phyloP scores from a whole-genome alignment of 2,113 vertebrate species.

The Chelonoidis abingdonii region DNA sequence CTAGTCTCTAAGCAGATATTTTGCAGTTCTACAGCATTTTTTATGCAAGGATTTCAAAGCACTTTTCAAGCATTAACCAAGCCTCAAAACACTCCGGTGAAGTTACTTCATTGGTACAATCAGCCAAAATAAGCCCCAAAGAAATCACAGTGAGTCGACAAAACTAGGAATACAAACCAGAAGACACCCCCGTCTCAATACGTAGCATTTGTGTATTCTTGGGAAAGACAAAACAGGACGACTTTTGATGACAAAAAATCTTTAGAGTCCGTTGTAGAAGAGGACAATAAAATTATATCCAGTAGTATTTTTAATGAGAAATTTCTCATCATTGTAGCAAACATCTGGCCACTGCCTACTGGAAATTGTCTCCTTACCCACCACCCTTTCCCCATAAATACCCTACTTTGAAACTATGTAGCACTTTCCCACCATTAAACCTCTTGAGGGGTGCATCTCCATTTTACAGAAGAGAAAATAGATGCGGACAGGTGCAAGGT shows the following conservation, averaged over 20 bases:
- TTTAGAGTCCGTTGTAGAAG: background rate
- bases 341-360: background rate
- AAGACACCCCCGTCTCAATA: constrained; percentile 39
- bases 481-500: background rate
- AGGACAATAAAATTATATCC: background rate
- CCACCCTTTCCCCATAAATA: background rate
- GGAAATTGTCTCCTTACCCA: background rate
- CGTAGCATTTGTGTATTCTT: background rate
- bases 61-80: constrained; percentile 40
- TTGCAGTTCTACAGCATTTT: constrained; percentile 3
- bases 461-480: background rate
- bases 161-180: constrained; percentile 46
- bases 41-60: constrained; percentile 2
- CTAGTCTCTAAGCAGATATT: constrained; percentile 26
- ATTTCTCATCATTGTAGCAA: background rate
- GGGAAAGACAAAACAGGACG: background rate
- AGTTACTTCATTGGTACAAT: constrained; percentile 39
- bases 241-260: background rate
- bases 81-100: constrained; percentile 27
- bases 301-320: background rate
- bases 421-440: background rate
- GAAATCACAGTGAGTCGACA: constrained; percentile 29
- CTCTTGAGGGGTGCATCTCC: background rate
- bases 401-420: background rate
- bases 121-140: constrained; percentile 11